Base-by-base conservation (phyloP, 2,797 vertebrate species). In the Notoglanidium macrostoma region DNA sequence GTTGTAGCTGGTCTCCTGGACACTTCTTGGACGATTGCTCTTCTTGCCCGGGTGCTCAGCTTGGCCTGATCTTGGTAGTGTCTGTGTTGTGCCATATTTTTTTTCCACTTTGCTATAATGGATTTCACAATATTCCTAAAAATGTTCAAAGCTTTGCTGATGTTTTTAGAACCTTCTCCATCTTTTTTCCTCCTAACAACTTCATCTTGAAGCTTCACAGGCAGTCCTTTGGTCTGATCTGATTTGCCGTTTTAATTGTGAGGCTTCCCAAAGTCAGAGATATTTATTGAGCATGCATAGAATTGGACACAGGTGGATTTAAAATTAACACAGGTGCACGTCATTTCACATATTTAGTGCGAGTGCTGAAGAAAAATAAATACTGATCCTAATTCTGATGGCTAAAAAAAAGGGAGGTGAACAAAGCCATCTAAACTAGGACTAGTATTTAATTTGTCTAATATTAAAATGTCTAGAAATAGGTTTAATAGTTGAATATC, bases 171-270 rank as follows among this genome's bases (percentile, higher is more conserved):
- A 32, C 44, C 10, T 68, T 68, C 46, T 83, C 81, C 81, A 83
- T 46, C 14, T 68, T 68, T 68, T 35, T 68, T 17, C 35, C 23
- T 51, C 26, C 40, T 23, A 67, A 23, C 63, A 67, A 68, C 80
- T 67, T 82, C 23, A 82, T 21, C 44, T 67, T 83, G 81, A 83
- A 51, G 81, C 81, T 83, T 83, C 2, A 32, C 81, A 68, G 81
- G 19, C 63, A 23, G 81, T 23, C 21, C 8, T 17, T 32, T 11
- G 44, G 81, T 68, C 81, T 54, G 46, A 54, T 83, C 49, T 68
- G 46, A 83, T 83, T 44, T 68, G 63, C n/a, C 19, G 0, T 8
- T 23, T 83, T 68, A 83, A 54, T 14, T 32, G n/a, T 68, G 63
- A 83, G 81, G 54, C 81, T 68, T 83, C 19, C 63, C 81, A 68